Evolutionary conservation across 2,797 vertebrate genomes (phyloP), one percentile per base, ranked within the genome.

Genomic region (Xenentodon cancila): DNA sequence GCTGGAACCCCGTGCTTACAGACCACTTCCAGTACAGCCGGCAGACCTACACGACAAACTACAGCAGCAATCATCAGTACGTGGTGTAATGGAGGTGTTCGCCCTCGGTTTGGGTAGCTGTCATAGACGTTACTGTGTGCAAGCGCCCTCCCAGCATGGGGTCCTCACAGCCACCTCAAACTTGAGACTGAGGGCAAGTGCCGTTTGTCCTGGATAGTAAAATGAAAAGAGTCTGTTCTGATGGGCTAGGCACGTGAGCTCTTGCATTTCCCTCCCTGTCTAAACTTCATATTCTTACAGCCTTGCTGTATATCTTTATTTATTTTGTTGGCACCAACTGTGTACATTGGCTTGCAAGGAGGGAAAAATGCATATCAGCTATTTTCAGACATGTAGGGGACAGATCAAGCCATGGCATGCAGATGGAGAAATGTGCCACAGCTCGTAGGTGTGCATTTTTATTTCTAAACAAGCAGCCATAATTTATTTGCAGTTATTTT

Each of bases 1-100:
- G 80, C 65, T 93, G 94, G 65, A 92, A 87, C 90, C 94, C 80
- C 0, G 77, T 94, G 61, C 86, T 97, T 20, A 94, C 93, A 9
- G 97, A 98, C 64, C 96, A 98, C 79, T 96, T 97, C 84, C 97
- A 97, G 90, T 96, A 97, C 68, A 90, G 79, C 80, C 90, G 96
- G 30, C 97, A 97, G 82, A 75, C 79, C 85, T 94, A 95, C 71
- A 95, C 94, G 0, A 48, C 89, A 17, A 69, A 93, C 52, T 90
- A 95, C 81, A 85, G 66, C 78, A 67, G 91, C 76, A 95, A 92
- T 18, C 94, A 95, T 17, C 94, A 97, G 44, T 99, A 97, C 8
- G 97, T 99, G 44, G 94, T 99, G 67, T 99, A 94, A 74, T 12
- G 45, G 75, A 57, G 75, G 71, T 9, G 30, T 7, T 18, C 2